Conservation (phyloP, 2,888 invertebrate species). For the Thecophora atra region DNA sequence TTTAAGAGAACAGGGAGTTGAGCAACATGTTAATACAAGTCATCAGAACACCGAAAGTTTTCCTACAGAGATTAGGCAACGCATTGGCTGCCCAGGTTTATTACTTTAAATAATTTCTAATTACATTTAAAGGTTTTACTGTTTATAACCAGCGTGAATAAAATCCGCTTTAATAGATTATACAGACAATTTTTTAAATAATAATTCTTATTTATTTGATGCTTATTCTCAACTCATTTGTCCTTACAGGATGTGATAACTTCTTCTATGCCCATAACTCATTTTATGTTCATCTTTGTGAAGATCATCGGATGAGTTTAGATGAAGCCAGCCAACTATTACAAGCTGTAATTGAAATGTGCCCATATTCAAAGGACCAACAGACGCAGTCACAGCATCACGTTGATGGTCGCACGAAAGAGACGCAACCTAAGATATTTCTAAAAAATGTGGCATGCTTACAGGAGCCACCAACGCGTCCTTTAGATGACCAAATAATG, state of each 20-base stretch:
- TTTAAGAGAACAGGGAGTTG: slow-evolving; percentile 49
- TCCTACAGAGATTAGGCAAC: slow-evolving; percentile 44
- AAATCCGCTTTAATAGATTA: no score
- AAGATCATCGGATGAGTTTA: slow-evolving; percentile 75
- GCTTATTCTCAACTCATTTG: neutral
- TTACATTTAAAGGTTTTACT: neutral
- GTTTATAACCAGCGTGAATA: no score
- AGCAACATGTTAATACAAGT: slow-evolving; percentile 45
- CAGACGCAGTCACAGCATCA: neutral
- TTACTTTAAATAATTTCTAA: neutral
- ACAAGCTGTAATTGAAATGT: slow-evolving; percentile 23
- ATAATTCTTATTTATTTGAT: neutral
- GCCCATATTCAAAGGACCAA: neutral
- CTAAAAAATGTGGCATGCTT: slow-evolving; percentile 64
- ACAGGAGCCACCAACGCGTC: slow-evolving; percentile 54
- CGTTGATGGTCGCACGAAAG: slow-evolving; percentile 27
- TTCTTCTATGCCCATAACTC: slow-evolving; percentile 73
- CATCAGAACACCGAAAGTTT: neutral
- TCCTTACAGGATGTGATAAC: slow-evolving; percentile 69
- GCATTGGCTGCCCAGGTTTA: slow-evolving; percentile 72
- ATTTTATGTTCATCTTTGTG: slow-evolving; percentile 72
- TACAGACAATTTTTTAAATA: no score
- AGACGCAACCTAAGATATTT: slow-evolving; percentile 56
- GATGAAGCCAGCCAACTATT: slow-evolving; percentile 72
- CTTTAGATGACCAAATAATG: slow-evolving; percentile 45